phyloP scores from a whole-genome alignment of 2,113 vertebrate species.

The Tretioscincus oriximinensis region DNA sequence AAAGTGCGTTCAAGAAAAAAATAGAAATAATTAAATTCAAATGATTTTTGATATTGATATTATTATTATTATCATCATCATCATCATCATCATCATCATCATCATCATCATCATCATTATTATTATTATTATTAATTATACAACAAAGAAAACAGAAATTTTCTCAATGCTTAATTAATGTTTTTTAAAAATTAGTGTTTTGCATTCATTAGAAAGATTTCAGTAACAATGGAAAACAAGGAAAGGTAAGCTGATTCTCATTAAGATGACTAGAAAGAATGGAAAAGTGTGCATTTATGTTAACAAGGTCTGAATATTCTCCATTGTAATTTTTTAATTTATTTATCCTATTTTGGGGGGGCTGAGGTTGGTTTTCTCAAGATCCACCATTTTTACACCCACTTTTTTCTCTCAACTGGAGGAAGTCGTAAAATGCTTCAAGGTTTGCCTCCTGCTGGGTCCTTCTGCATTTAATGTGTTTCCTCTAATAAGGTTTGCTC shows the following conservation, averaged over 20 bases:
- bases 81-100: too few species aligned
- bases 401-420: conserved; percentile 14
- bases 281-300: conserved; percentile 48
- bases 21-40: not conserved
- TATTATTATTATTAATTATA: too few species aligned
- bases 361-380: conserved; percentile 50
- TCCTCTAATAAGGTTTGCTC: conserved; percentile 43
- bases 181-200: conserved; percentile 38
- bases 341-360: conserved; percentile 41
- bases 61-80: not conserved
- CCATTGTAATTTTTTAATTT: conserved; percentile 18
- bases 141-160: not conserved
- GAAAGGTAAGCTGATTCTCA: conserved; percentile 43
- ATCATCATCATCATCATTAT: too few species aligned
- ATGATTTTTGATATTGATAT: not conserved
- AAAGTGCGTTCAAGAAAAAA: not conserved
- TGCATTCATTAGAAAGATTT: conserved; percentile 49
- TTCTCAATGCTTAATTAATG: not conserved
- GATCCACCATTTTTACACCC: conserved; percentile 3
- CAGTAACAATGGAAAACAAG: conserved; percentile 52
- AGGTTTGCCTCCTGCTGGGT: conserved; percentile 12
- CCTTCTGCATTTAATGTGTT: conserved; percentile 26
- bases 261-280: conserved; percentile 40
- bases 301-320: conserved; percentile 38
- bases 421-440: not conserved